These are phyloP conservation scores for Meliscaeva auricollis DNA, from an alignment of 2,888 invertebrate genomes.

Conservation along the genomic window DNA sequence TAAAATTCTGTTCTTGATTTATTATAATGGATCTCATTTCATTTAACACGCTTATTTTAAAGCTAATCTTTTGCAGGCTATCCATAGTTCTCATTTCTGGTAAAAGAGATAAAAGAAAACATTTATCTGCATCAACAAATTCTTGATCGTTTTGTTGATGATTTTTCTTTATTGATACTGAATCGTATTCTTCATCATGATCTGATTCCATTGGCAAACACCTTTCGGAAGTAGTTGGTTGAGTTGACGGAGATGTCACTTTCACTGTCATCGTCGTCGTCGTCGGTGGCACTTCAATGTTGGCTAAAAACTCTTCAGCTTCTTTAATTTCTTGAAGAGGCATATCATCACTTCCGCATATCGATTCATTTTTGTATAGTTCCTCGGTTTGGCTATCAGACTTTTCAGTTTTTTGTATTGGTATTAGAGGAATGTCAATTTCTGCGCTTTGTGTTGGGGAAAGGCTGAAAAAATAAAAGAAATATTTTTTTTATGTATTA, in stretches of 20 bases:
- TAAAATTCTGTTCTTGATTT: neutral
- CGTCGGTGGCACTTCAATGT: too few species aligned
- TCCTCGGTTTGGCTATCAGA: neutral
- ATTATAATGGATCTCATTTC: conserved; percentile 12
- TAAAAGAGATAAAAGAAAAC: conserved; percentile 41
- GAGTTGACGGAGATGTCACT: neutral
- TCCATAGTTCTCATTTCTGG: conserved; percentile 41
- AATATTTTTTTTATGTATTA: neutral
- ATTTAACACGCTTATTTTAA: conserved; percentile 36
- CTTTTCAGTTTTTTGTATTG: neutral
- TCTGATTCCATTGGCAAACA: neutral
- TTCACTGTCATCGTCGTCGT: too few species aligned
- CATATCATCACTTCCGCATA: neutral
- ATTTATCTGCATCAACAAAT: conserved; percentile 33
- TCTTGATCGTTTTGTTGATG: neutral
- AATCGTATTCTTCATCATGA: neutral
- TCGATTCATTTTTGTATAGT: neutral
- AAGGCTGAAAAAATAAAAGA: neutral
- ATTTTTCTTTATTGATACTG: neutral
- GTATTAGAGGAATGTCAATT: neutral
- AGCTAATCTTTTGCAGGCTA: conserved; percentile 31
- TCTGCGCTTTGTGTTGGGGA: neutral
- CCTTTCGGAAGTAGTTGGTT: neutral
- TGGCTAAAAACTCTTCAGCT: neutral
- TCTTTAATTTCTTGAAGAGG: neutral